These are phyloP conservation scores for Drosophila maculinotata DNA, from an alignment of 2,888 invertebrate species.

Conservation along the genomic window DNA sequence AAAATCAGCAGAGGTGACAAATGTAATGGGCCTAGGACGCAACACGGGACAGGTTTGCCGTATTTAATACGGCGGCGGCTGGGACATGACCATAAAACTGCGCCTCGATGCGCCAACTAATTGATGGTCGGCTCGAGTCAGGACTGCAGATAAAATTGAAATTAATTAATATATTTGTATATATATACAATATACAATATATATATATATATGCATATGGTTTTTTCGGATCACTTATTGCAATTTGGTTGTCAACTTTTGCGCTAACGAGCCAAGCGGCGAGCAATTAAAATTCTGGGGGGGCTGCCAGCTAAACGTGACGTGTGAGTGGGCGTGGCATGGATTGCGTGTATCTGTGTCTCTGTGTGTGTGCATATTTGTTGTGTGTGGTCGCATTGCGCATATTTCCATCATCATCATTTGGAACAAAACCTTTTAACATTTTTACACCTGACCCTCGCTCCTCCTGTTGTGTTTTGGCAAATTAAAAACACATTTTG, in stretches of 20 bases:
- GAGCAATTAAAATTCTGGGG: conserved; percentile 60
- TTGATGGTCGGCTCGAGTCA: conserved; percentile 29
- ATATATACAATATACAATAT: conserved; percentile 1
- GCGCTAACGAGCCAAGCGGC: conserved; percentile 66
- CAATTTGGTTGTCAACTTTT: conserved; percentile 61
- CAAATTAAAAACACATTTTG: conserved; percentile 77
- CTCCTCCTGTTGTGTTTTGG: conserved; percentile 11
- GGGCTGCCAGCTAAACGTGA: conserved; percentile 20
- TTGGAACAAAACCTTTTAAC: conserved; percentile 53
- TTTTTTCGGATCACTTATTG: conserved; percentile 64
- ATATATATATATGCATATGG: conserved; percentile 11
- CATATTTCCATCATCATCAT: conserved; percentile 56
- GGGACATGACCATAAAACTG: conserved; percentile 43
- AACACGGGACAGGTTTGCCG: conserved; percentile 18
- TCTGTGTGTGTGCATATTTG: conserved; percentile 29
- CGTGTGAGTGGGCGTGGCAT: conserved; percentile 30
- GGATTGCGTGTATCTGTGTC: conserved; percentile 40
- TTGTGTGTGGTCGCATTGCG: conserved; percentile 55
- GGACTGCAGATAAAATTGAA: conserved; percentile 49
- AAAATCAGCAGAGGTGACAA: conserved; percentile 75
- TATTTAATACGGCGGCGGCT: conserved; percentile 40
- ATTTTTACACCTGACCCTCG: conserved; percentile 69
- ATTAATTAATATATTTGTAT: conserved; percentile 71
- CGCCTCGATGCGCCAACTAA: conserved; percentile 61
- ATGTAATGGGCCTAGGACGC: conserved; percentile 52